Evolutionary conservation across 1,140 invertebrate species (phyloP), one percentile per base, ranked within the genome.

Genomic region (Panagrolaimus sp.): DNA sequence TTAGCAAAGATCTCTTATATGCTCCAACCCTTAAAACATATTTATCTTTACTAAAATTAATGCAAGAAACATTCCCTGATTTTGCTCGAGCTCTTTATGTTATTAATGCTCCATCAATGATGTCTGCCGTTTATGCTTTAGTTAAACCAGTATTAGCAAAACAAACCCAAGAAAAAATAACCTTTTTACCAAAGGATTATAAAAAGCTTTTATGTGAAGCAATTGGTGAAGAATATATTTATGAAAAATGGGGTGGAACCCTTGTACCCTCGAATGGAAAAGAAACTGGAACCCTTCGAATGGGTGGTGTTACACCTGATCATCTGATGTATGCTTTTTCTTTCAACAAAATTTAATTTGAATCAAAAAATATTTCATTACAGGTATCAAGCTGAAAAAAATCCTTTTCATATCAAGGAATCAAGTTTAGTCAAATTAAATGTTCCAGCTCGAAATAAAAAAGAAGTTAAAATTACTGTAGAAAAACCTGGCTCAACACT

Each of bases 41-140:
- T 65, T 32, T 58, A 21, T 70, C 73, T 15, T 44, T 76, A 17
- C 24, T 75, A 28, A 52, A 46, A 58, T 17, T 32, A 38, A 47
- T 72, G 28, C 73, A 75, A 44, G 65, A 72, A 44, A 38, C 76
- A 43, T 75, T 75, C 43, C 74, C 74, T n/a, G 74, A 75, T 62
- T 46, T 75, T 24, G n/a, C 65, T 5, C 74, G 74, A 5, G 65
- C 73, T 14, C 38, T 74, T 0, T 73, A 69, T 63, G 68, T 76
- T 4, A 75, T 75, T n/a, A 75, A 75, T 52, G 74, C 74, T 10
- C 74, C 73, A 21, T 44, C 32, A 43, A 55, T 75, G 43, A 65
- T 75, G 14, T 62, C 46, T n/a, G 65, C 74, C 47, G 69, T 74
- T 32, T 75, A 65, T 47, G 66, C 32, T 43, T 47, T 76, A 8